These are phyloP conservation scores for Myrmecophaga tridactyla DNA, from an alignment of 2,113 vertebrate genomes.

Conservation along the genomic window DNA sequence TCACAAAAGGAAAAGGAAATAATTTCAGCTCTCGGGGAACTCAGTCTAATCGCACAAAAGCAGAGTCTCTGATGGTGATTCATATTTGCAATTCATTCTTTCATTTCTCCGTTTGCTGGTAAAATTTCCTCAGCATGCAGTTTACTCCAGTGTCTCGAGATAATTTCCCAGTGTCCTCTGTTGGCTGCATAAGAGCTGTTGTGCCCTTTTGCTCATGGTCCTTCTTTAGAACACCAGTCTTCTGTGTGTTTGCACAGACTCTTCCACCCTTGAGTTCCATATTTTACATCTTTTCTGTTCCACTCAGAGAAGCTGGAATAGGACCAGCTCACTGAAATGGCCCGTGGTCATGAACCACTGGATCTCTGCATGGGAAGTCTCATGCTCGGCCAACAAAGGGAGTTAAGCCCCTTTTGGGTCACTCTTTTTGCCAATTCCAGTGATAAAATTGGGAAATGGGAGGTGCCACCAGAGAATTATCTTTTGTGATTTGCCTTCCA, in stretches of 20 bases:
- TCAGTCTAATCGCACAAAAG: slow-evolving; percentile 5
- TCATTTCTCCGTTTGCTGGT: neutral
- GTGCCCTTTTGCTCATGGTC: neutral
- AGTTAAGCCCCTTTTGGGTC: neutral
- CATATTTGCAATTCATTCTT: neutral
- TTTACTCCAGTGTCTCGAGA: neutral
- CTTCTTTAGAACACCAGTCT: neutral
- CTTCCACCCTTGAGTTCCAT: neutral
- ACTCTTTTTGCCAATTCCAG: neutral
- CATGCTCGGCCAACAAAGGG: neutral
- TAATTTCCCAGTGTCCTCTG: neutral
- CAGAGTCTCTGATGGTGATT: neutral
- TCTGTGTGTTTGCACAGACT: neutral
- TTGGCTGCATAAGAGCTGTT: neutral
- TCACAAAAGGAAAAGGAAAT: slow-evolving; percentile 10
- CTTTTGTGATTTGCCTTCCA: slow-evolving; percentile 54
- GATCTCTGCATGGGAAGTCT: neutral
- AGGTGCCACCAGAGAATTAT: slow-evolving; percentile 35
- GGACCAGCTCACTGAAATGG: neutral
- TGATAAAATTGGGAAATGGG: neutral
- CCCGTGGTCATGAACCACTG: neutral
- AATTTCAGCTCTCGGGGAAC: slow-evolving; percentile 2
- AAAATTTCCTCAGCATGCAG: neutral
- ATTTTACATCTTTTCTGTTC: neutral
- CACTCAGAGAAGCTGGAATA: neutral